Evolutionary conservation across 2,797 vertebrate species (phyloP).

Genomic region (Remorina albescens): DNA sequence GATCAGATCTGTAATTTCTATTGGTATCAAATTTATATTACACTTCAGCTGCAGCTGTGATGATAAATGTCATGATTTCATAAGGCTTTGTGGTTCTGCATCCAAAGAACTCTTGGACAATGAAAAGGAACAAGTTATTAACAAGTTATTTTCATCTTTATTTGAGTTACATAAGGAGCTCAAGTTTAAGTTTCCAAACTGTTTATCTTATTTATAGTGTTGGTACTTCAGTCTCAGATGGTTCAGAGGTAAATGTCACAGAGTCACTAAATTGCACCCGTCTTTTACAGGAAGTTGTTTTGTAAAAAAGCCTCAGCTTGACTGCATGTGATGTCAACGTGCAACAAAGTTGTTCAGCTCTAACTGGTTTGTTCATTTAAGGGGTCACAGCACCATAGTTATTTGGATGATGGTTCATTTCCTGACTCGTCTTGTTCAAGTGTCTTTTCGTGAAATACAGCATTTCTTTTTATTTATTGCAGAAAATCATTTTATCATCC

Average conservation of each 20-base stretch:
- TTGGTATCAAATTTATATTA: too few relatives aligned
- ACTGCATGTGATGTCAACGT: not conserved
- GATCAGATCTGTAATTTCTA: not conserved
- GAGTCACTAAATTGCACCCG: not conserved
- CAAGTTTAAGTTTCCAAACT: not conserved
- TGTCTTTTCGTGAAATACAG: slow-evolving; percentile 58
- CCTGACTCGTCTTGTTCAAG: slow-evolving; percentile 17
- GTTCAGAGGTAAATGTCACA: not conserved
- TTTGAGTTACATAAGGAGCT: not conserved
- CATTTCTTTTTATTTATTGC: too few relatives aligned
- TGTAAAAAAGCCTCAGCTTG: not conserved
- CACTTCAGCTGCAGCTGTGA: not conserved
- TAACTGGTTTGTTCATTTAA: not conserved
- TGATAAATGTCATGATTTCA: not conserved
- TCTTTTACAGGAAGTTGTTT: not conserved
- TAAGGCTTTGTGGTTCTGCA: not conserved
- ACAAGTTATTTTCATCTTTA: not conserved
- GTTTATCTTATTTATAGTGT: not conserved
- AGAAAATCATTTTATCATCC: too few relatives aligned
- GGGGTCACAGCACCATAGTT: not conserved
- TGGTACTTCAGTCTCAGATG: not conserved
- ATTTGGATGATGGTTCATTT: not conserved
- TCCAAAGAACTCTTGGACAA: not conserved
- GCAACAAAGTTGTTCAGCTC: too few relatives aligned
- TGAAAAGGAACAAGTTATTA: not conserved